Evolutionary conservation across 2,113 vertebrate species (phyloP), one percentile per base, ranked within the genome.

Genomic region (Xenotilapia caudafasciata): DNA sequence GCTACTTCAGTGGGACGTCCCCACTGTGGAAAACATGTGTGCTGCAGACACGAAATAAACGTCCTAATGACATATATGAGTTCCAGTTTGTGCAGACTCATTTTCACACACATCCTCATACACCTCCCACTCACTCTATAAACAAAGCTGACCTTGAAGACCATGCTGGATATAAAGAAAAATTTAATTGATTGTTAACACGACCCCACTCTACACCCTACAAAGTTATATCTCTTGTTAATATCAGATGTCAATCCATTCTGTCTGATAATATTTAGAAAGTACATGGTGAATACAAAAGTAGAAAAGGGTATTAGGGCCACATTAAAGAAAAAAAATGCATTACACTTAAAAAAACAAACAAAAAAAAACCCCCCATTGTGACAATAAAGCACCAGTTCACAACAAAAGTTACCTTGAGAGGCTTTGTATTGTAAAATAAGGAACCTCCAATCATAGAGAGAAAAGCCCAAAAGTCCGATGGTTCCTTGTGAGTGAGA

Each of bases 291-390:
- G 60, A 65, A 65, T n/a, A 65, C 58, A n/a, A 35, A 35, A 35
- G 60, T 75, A 19, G 3, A 75, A 26, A 45, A 0, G 40, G 42
- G 40, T 47, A 2, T 75, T 75, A 47, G 9, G 1, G 70, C 14
- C 23, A 75, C 42, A 47, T 12, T 75, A 28, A 75, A 26, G 14
- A 12, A 47, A 17, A 40, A 73, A 47, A 28, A 23, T 6, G 65
- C 13, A 40, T 70, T 70, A 42, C n/a, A 70, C 35, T 70, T 42
- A 40, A 6, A 31, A 21, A 10, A 51, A 8, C 1, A 14, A 26
- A 26, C 1, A 9, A 3, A 17, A 31, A 5, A 19, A 5, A 7
- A 1, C 0, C 0, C 0, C 10, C n/a, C 13, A 47, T 19, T 75
- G 45, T 47, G 23, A 19, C 14, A 47, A 7, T 47, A 28, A 75